Percentiles rank a stretch among this genome's conserved stretches.
Evolutionary conservation across 2,797 vertebrate genomes (phyloP).

Genomic region (Myripristis murdjan): DNA sequence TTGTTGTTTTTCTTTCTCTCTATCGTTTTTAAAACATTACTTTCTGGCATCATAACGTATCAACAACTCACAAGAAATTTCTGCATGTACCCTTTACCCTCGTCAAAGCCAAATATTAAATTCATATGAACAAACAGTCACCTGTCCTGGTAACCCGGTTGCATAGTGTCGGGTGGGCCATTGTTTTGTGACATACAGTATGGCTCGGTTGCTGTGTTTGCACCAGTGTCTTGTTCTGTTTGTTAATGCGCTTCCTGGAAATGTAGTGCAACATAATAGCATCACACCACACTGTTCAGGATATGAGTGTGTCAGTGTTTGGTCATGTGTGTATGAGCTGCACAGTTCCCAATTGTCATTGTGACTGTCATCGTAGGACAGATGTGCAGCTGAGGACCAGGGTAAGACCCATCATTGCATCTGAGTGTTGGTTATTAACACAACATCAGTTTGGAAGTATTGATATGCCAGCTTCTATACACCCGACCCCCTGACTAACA

Average conservation of each 20-base stretch:
- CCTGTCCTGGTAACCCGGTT: neutral
- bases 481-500: constrained; percentile 10
- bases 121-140: neutral
- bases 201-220: no score
- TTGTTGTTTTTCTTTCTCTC: neutral
- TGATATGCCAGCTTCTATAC: constrained; percentile 38
- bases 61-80: neutral
- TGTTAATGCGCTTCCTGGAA: neutral
- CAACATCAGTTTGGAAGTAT: constrained; percentile 28
- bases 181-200: neutral
- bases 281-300: neutral
- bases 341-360: constrained; percentile 34
- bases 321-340: constrained; percentile 18
- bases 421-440: constrained; percentile 51
- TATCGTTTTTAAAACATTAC: no score
- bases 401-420: constrained; percentile 74
- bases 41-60: no score
- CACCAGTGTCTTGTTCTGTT: neutral
- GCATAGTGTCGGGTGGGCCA: neutral
- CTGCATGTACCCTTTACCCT: neutral
- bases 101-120: no score
- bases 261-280: neutral
- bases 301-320: constrained; percentile 3
- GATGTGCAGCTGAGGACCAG: constrained; percentile 61
- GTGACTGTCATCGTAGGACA: constrained; percentile 79